Percentiles rank a stretch among this genome's conserved stretches.
phyloP scores from a whole-genome alignment of 2,113 vertebrate species.

The Egretta garzetta region DNA sequence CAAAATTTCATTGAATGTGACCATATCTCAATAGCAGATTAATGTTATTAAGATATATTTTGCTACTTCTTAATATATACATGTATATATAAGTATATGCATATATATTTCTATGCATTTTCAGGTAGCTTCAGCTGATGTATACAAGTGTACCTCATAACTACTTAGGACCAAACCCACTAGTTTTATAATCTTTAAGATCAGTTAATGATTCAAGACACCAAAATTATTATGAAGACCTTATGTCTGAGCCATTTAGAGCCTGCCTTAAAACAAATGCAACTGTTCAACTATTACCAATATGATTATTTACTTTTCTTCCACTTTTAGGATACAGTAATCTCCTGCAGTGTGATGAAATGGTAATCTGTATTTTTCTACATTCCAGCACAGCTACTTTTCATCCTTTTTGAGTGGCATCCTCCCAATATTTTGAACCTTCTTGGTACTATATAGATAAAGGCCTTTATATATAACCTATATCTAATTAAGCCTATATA shows the following conservation, averaged over 20 bases:
- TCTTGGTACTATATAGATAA: no score
- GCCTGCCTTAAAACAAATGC: not conserved
- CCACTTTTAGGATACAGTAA: not conserved
- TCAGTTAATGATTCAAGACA: not conserved
- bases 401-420: not conserved
- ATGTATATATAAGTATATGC: accelerated
- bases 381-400: not conserved
- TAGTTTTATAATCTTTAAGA: not conserved
- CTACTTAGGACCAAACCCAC: not conserved
- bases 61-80: not conserved
- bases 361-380: not conserved
- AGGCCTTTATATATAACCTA: no score
- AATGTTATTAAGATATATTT: not conserved
- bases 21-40: not conserved
- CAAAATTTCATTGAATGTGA: accelerated
- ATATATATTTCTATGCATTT: not conserved
- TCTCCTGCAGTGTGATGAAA: not conserved
- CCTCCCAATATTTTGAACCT: not conserved
- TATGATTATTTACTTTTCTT: not conserved
- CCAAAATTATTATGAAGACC: not conserved
- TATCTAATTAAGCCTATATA: no score
- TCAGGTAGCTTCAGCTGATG: not conserved
- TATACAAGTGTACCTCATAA: not conserved
- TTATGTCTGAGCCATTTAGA: not conserved
- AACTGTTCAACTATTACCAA: not conserved